Evolutionary conservation across 92 coral and sea anemone genomes (phyloP), one percentile per base, ranked within the genome.

Genomic region (Metridium senile): DNA sequence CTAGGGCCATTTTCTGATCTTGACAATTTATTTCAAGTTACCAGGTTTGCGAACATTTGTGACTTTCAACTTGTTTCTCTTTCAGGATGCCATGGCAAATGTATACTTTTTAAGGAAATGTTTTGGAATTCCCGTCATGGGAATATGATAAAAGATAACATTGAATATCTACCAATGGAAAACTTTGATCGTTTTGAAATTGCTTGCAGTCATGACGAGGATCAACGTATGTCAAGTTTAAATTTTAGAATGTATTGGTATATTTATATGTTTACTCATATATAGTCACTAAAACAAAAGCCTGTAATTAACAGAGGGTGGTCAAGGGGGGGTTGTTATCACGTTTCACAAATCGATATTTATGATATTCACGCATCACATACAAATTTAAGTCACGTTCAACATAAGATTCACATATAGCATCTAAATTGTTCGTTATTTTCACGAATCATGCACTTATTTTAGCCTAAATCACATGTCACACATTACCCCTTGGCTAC

Each of bases 131-230:
- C 57, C 26, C 29, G 28, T 29, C 11, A 17, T 8, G 66, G 61
- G 21, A 23, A 71, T 11, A 16, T 32, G 76, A 58, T 13, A 29
- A 71, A 71, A 22, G 13, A 54, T 54, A 21, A 54, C 9, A 54
- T 73, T 1, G 68, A 58, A 57, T 58, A 73, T 62, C 63, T 73
- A 31, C 68, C 78, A 1, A 73, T 73, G 78, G 52, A 57, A 22
- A 57, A 73, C 28, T 73, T 58, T 73, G 26, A 21, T 20, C 64
- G 46, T 22, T 58, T 70, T 70, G 63, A 35, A 33, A 22, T 16
- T 11, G 17, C 1, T 70, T 4, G 49, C 32, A 9, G 28, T 57
- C n/a, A n/a, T n/a, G 66, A 73, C 57, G 64, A 58, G 10, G 56
- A 54, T n/a, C 26, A 22, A 73, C n/a, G 78, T 73, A 73, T 57